phyloP scores from a whole-genome alignment of 2,797 vertebrate species.

The Setipinna tenuifilis region DNA sequence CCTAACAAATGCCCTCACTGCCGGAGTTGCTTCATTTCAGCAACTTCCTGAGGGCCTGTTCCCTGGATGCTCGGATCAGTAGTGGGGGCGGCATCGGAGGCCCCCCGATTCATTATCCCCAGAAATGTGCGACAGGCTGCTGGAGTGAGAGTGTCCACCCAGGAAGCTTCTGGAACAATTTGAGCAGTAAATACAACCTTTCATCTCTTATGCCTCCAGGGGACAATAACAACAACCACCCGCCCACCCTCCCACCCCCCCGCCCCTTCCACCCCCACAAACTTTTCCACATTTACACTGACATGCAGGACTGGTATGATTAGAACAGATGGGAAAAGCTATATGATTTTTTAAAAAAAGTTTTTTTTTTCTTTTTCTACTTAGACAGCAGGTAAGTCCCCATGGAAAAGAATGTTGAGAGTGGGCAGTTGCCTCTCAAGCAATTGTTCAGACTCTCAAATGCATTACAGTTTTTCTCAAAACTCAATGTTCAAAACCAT shows the following conservation, averaged over 20 bases:
- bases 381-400: background rate
- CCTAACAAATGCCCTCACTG: slow-evolving; percentile 48
- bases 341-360: too few relatives aligned
- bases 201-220: background rate
- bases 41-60: slow-evolving; percentile 32
- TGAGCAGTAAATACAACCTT: background rate
- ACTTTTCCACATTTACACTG: background rate
- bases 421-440: background rate
- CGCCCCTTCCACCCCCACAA: background rate
- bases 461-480: too few relatives aligned
- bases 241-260: too few relatives aligned
- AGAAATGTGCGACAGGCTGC: background rate
- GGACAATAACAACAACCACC: background rate
- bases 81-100: background rate
- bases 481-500: too few relatives aligned
- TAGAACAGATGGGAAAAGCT: background rate
- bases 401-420: background rate
- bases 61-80: background rate
- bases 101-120: background rate
- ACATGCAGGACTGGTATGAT: background rate
- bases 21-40: slow-evolving; percentile 40
- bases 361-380: background rate
- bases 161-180: background rate
- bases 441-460: background rate
- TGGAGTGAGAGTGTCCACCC: background rate